Evolutionary conservation across 1,140 invertebrate genomes (phyloP).

Genomic region (Thaumatotibia leucotreta): DNA sequence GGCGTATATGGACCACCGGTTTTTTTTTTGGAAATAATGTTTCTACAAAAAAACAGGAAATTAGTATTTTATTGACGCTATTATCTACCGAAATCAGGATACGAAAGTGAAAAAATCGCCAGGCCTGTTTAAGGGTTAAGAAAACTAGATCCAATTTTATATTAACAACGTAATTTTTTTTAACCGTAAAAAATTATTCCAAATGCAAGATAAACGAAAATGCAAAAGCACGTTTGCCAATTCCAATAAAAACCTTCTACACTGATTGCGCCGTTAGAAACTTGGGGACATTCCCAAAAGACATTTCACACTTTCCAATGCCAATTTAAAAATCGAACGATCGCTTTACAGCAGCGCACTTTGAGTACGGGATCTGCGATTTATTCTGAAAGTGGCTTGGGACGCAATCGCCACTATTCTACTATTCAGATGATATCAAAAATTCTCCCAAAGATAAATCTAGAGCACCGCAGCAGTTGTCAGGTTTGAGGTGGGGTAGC

Average conservation of each 20-base stretch:
- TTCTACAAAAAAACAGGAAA: no score
- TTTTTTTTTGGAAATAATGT: no score
- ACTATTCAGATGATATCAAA: constrained; percentile 13
- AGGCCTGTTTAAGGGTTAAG: no score
- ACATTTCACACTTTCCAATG: not conserved
- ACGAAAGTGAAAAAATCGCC: no score
- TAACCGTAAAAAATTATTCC: not conserved
- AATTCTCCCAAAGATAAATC: constrained; percentile 2
- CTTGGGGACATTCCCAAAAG: not conserved
- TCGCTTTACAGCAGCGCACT: not conserved
- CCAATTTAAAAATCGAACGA: not conserved
- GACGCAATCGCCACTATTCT: constrained; percentile 8
- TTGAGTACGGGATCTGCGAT: constrained; percentile 1
- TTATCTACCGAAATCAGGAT: no score
- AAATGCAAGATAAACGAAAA: not conserved
- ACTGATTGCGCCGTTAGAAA: not conserved
- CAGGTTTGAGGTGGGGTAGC: not conserved
- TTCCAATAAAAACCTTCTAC: not conserved
- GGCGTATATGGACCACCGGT: no score
- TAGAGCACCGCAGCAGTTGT: constrained; percentile 3
- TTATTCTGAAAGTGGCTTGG: not conserved
- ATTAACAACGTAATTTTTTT: no score
- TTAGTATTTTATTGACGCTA: no score
- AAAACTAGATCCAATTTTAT: no score
- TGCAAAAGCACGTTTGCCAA: not conserved